phyloP scores from a whole-genome alignment of 2,113 vertebrate genomes.

The Chionomys nivalis region DNA sequence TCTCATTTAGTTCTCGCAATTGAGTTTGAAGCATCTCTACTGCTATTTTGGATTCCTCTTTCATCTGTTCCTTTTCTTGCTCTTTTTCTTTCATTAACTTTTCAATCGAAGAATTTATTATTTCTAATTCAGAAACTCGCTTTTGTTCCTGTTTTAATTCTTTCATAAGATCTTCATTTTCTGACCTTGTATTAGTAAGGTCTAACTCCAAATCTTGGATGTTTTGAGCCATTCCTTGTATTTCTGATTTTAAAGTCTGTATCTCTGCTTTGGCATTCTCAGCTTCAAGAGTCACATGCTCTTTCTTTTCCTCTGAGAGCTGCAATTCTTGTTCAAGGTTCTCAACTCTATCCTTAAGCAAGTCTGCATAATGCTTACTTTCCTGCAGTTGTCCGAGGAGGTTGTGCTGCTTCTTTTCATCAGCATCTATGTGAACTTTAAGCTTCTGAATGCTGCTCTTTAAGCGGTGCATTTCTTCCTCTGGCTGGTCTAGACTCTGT shows the following conservation, averaged over 20 bases:
- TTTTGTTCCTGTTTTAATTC: slow-evolving; percentile 73
- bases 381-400: slow-evolving; percentile 89
- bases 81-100: slow-evolving; percentile 82
- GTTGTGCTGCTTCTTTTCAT: slow-evolving; percentile 88
- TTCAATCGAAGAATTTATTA: slow-evolving; percentile 58
- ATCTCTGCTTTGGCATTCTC: slow-evolving; percentile 47
- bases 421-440: slow-evolving; percentile 88
- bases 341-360: slow-evolving; percentile 85
- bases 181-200: slow-evolving; percentile 83
- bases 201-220: slow-evolving; percentile 68
- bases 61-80: slow-evolving; percentile 74
- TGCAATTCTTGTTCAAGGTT: slow-evolving; percentile 86
- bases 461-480: slow-evolving; percentile 88
- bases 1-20: slow-evolving; percentile 79
- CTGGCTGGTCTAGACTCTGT: slow-evolving; percentile 84
- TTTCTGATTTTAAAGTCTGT: slow-evolving; percentile 14
- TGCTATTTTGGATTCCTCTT: slow-evolving; percentile 76
- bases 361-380: slow-evolving; percentile 84
- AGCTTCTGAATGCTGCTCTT: slow-evolving; percentile 89
- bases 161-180: slow-evolving; percentile 86
- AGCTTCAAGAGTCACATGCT: slow-evolving; percentile 3
- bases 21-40: slow-evolving; percentile 83
- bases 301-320: slow-evolving; percentile 55
- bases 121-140: slow-evolving; percentile 55
- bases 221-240: slow-evolving; percentile 47